Evolutionary conservation across 2,797 vertebrate species (phyloP).

Genomic region (Myoxocephalus aenaeus): DNA sequence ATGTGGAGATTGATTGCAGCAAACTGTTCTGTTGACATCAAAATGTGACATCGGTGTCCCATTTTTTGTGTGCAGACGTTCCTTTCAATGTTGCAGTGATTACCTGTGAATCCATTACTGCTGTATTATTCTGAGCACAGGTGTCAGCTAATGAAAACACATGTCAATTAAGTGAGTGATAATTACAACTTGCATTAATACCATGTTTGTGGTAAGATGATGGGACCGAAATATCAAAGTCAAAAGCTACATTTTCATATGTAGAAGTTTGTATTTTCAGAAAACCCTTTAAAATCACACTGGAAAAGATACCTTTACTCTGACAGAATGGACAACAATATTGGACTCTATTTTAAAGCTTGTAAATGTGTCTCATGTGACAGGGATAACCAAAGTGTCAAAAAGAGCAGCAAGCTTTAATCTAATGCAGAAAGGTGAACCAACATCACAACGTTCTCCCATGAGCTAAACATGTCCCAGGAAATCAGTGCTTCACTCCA

Average conservation of each 20-base stretch:
- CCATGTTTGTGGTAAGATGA: neutral
- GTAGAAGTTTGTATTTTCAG: neutral
- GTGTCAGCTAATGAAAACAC: constrained; percentile 34
- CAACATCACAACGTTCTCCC: constrained; percentile 1
- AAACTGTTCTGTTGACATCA: neutral
- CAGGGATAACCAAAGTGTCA: neutral
- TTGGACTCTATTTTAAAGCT: neutral
- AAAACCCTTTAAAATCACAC: neutral
- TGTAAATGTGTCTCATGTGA: neutral
- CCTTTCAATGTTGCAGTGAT: constrained; percentile 8
- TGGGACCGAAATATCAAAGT: constrained; percentile 17
- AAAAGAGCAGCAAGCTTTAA: neutral
- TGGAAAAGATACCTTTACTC: neutral
- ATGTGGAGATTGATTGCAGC: neutral
- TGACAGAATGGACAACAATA: neutral
- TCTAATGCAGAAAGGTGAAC: constrained; percentile 1
- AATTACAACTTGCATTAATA: constrained; percentile 21
- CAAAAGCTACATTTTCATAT: neutral
- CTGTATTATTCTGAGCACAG: constrained; percentile 11
- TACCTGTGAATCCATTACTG: neutral
- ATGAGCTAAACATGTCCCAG: constrained; percentile 18
- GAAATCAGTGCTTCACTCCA: constrained; percentile 12
- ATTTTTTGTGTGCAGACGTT: neutral
- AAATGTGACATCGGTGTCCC: neutral
- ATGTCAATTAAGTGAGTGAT: constrained; percentile 14